Base-by-base conservation (phyloP, 2,888 invertebrate species). In the Plebejus melissa region DNA sequence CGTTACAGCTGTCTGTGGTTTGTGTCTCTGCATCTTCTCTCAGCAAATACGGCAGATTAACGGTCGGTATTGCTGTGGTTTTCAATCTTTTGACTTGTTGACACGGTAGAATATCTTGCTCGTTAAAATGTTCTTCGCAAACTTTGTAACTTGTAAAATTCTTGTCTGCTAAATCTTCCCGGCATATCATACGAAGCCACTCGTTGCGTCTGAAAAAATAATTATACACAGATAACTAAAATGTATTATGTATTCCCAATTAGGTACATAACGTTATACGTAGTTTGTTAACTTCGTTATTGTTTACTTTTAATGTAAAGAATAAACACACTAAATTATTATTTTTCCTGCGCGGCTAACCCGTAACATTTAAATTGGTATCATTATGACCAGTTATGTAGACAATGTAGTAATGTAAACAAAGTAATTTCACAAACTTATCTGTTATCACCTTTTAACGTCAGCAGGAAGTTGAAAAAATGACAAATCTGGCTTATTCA, bases 101-200 rank as follows among this genome's bases (percentile, higher is more conserved):
- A 22, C 58, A 16, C 58, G 22, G 58, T n/a, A 58, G 58, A 58
- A 58, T 22, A 7, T 58, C 58, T 22, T 58, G 58, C 2, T 58
- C 58, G 58, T 58, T 58, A 58, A 58, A 58, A 58, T 58, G 58
- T 22, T n/a, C 58, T 58, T 58, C 58, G 58, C 58, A 58, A n/a
- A 58, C 58, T 58, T 22, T 58, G 22, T 58, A 58, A 22, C 58
- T 22, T 22, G 7, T n/a, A n/a, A 9, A 22, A 22, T n/a, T 58
- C 22, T 58, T 58, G 22, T 58, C 22, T 58, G n/a, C 22, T 22
- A 58, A 22, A 58, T 58, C 58, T 58, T 58, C 22, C 58, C 58
- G 58, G 58, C 22, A 22, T 2, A 58, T 58, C n/a, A 58, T 7
- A 9, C 58, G 74, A 76, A 78, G 76, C 75, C 76, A 58, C 58